Base-by-base conservation (phyloP, 23 tunicate species). In the Diplosoma virens region DNA sequence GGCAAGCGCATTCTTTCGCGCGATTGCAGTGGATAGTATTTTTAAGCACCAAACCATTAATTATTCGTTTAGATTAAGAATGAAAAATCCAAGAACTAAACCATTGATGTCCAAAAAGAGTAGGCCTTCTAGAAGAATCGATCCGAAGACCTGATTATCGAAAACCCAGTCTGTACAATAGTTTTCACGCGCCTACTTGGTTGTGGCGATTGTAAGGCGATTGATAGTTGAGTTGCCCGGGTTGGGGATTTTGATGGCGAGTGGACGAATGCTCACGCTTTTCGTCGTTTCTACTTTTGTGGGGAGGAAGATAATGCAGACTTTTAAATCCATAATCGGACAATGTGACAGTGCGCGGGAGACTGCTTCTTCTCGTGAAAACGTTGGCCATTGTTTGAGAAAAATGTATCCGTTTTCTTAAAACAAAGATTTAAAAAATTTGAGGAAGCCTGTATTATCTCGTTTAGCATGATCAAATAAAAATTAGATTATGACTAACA, bases 211-310 rank as follows among this genome's bases (percentile, higher is more conserved):
- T 89, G 69, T 89, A 89, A 32, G 96, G 96, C 37, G 81, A 77
- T 59, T 89, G 96, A 71, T 82, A 89, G 5, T 75, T 82, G 50
- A 89, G 71, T 0, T 88, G 88, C 36, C 72, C 37, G 3, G 96
- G 96, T 37, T 89, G 96, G 0, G 96, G 96, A 54, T 89, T 89
- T 58, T 75, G 82, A 36, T 88, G 34, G 41, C 96, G 69, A 17
- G 96, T 82, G 2, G 96, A 88, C 22, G 96, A 89, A 35, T 75
- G 69, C 1, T 72, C 35, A 33, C 84, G 32, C 3, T 46, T 31
- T 55, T 37, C 58, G 47, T 78, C 84, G 27, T 17, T 28, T 61
- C n/a, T 22, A 27, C 5, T 5, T n/a, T 28, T 28, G 28, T 26
- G 69, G 9, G 5, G 17, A n/a, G 69, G 7, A 5, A 56, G 73